Conservation (phyloP, 2,113 vertebrate species). For the Oenanthe melanoleuca region DNA sequence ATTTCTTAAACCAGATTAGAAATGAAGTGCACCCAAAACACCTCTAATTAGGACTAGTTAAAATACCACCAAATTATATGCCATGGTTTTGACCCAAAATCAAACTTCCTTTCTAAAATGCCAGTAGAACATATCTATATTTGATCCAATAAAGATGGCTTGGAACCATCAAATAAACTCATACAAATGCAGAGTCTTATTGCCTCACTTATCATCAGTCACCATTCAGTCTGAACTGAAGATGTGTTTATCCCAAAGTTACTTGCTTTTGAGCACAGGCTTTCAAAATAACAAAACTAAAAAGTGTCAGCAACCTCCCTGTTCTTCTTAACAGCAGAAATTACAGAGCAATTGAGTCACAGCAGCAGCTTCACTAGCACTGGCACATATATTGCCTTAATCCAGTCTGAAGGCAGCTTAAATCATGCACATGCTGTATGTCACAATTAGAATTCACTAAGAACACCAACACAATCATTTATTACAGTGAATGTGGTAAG, state of each 20-base stretch:
- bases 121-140: not conserved
- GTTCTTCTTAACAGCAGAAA: not conserved
- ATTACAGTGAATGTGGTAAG: not conserved
- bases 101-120: not conserved
- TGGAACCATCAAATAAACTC: not conserved
- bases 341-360: not conserved
- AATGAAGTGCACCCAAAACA: not conserved
- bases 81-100: not conserved
- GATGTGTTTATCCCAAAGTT: not conserved
- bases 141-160: not conserved
- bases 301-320: not conserved
- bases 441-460: not conserved
- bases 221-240: not conserved
- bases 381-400: not conserved
- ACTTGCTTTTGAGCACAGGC: not conserved
- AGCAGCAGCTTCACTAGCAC: not conserved
- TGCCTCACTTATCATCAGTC: not conserved
- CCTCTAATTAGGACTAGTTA: not conserved
- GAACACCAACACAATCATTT: not conserved
- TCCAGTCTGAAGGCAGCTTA: not conserved
- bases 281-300: not conserved
- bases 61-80: not conserved
- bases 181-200: not conserved
- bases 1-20: not conserved
- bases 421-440: not conserved